Evolutionary conservation across 2,888 invertebrate species (phyloP).

Genomic region (Microplitis manilae): DNA sequence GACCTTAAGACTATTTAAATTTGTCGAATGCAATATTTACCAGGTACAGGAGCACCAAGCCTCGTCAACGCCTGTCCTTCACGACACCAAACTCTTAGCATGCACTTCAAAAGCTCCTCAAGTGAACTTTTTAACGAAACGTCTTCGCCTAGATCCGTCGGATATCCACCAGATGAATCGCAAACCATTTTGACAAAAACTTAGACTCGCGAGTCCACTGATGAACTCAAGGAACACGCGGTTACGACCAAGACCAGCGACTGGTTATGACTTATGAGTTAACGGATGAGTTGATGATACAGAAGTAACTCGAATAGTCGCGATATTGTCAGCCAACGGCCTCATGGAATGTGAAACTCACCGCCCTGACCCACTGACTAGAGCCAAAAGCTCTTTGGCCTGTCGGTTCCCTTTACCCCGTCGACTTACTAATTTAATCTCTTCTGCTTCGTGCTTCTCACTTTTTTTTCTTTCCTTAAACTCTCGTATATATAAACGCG

Average conservation of each 20-base stretch:
- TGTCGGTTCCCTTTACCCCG: conserved; percentile 12
- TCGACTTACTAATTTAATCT: neutral
- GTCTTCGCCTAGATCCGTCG: conserved; percentile 64
- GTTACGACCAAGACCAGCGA: neutral
- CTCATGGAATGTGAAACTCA: conserved; percentile 68
- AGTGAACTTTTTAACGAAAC: conserved; percentile 77
- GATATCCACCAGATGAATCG: conserved; percentile 64
- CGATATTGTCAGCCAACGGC: conserved; percentile 52
- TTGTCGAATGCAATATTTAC: conserved; percentile 54
- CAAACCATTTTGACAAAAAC: conserved; percentile 63
- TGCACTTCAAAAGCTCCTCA: conserved; percentile 85
- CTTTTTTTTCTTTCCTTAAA: neutral
- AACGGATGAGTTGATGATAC: conserved; percentile 34
- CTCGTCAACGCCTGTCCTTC: conserved; percentile 81
- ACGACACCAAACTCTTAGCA: conserved; percentile 87
- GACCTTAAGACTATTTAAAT: neutral
- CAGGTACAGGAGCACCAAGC: conserved; percentile 74
- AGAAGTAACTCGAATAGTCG: neutral
- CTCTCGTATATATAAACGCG: neutral
- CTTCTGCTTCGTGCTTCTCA: conserved; percentile 10
- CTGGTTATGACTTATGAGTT: neutral
- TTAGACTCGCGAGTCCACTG: neutral
- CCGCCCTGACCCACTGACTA: conserved; percentile 71
- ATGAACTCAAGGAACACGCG: neutral
- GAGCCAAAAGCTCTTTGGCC: conserved; percentile 54